Evolutionary conservation across 2,113 vertebrate species (phyloP), one percentile per base, ranked within the genome.

Genomic region (Upupa epops): DNA sequence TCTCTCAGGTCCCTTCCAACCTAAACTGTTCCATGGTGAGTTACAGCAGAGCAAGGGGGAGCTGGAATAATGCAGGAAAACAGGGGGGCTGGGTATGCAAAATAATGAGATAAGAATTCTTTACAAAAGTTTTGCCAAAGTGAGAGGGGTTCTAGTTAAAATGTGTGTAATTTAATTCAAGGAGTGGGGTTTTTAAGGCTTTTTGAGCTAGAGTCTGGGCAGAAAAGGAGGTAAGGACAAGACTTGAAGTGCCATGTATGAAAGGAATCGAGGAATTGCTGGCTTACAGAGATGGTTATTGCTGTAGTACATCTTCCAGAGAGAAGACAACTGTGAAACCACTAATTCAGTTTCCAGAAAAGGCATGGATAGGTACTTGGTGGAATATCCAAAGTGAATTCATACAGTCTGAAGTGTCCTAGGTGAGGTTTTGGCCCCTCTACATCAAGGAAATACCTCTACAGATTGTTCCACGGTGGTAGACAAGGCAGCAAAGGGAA

Each of bases 381-480:
- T 89, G 70, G 40, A 76, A 89, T 90, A 70, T 40, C 13, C 46
- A 36, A 1, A 28, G 36, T 29, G 31, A 83, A 56, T 8, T 1
- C 28, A 28, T 12, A 32, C 71, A 32, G 40, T 24, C 29, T 83
- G 55, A 40, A 83, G 32, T 72, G 55, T 64, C 55, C 45, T 56
- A n/a, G 13, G 11, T 75, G 34, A 15, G 7, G 17, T 69, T 83
- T 84, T 91, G 55, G 40, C 68, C 64, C 28, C 28, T 78, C 54
- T 59, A 61, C 75, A 40, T 45, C 12, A 60, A 45, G 82, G 32
- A 97, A 96, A 96, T 89, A 87, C 71, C 64, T 79, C 73, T 91
- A 88, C 49, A 88, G 95, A 96, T 97, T 13, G 56, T 80, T 24
- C 94, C 90, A 54, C 88, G 80, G 94, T 96, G 92, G 56, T 92